Percentiles rank a stretch among this genome's conserved stretches.
Conservation (phyloP, 2,888 invertebrate species). For the Pollenia amentaria region DNA sequence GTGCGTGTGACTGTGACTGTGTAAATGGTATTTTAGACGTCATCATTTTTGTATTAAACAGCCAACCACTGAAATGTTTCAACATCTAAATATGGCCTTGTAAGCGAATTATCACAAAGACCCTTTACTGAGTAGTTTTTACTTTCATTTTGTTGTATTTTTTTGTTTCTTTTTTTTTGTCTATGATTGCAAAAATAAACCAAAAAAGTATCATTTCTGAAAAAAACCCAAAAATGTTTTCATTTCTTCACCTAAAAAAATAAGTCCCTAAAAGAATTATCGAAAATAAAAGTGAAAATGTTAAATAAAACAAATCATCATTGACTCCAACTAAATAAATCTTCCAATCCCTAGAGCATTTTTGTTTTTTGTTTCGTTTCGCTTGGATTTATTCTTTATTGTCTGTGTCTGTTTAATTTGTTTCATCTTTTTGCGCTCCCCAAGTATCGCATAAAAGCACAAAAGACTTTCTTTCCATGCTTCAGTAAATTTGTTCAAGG, state of each 20-base stretch:
- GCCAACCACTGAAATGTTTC: slow-evolving; percentile 54
- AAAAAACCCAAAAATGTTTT: not conserved
- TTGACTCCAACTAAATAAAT: slow-evolving; percentile 50
- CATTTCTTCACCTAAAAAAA: not conserved
- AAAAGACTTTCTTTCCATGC: slow-evolving; percentile 21
- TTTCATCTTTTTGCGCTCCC: not conserved
- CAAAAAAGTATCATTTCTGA: not conserved
- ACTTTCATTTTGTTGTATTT: slow-evolving; percentile 10
- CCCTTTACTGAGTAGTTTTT: slow-evolving; percentile 23
- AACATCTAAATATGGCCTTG: slow-evolving; percentile 69
- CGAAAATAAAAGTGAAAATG: slow-evolving; percentile 56
- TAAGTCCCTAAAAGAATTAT: not conserved
- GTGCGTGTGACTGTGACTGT: slow-evolving; percentile 16
- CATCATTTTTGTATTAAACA: slow-evolving; percentile 56
- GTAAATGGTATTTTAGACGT: slow-evolving; percentile 52
- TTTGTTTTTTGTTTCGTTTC: not conserved
- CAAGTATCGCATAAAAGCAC: not conserved
- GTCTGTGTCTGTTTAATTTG: not conserved
- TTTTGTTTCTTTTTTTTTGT: slow-evolving; percentile 1
- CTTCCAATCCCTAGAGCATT: slow-evolving; percentile 47
- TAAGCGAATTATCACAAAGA: slow-evolving; percentile 61
- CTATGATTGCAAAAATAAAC: slow-evolving; percentile 34
- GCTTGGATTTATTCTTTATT: not conserved
- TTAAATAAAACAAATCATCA: slow-evolving; percentile 60
- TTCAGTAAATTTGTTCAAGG: slow-evolving; percentile 51